Evolutionary conservation across 2,113 vertebrate genomes (phyloP).

Genomic region (Silurus meridionalis): DNA sequence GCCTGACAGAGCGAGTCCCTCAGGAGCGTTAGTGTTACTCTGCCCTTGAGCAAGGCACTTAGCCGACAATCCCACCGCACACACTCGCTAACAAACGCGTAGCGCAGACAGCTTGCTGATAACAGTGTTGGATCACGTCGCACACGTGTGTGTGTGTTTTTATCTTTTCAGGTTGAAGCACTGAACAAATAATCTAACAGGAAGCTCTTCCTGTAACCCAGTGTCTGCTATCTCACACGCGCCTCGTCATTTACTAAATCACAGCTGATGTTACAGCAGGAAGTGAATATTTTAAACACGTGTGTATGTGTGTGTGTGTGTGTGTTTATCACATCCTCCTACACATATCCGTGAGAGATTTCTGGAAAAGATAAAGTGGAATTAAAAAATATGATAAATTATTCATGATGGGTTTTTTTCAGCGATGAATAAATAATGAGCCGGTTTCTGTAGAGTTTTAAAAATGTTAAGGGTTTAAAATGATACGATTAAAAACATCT

Average conservation of each 20-base stretch:
- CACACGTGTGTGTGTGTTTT: background rate
- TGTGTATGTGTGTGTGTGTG: background rate
- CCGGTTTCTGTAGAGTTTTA: background rate
- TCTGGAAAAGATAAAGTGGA: background rate
- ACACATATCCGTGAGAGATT: slow-evolving; percentile 4
- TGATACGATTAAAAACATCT: background rate
- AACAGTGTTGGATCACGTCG: background rate
- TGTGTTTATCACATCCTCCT: background rate
- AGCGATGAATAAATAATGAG: slow-evolving; percentile 3
- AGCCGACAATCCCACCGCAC: slow-evolving; percentile 26
- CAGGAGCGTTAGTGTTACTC: slow-evolving; percentile 39
- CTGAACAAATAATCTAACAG: slow-evolving; percentile 15
- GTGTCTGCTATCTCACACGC: background rate
- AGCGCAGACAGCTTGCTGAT: slow-evolving; percentile 15
- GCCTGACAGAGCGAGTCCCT: slow-evolving; percentile 34
- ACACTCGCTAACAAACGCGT: slow-evolving; percentile 16
- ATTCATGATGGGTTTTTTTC: background rate
- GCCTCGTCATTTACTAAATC: background rate
- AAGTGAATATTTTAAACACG: slow-evolving; percentile 10
- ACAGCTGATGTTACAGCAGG: background rate
- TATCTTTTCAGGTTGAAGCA: slow-evolving; percentile 15
- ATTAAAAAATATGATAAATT: background rate
- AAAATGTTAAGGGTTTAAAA: slow-evolving; percentile 10
- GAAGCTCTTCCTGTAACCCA: background rate
- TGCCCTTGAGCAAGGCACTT: slow-evolving; percentile 43